Conservation (phyloP, 2,113 vertebrate genomes). For the Ia io region DNA sequence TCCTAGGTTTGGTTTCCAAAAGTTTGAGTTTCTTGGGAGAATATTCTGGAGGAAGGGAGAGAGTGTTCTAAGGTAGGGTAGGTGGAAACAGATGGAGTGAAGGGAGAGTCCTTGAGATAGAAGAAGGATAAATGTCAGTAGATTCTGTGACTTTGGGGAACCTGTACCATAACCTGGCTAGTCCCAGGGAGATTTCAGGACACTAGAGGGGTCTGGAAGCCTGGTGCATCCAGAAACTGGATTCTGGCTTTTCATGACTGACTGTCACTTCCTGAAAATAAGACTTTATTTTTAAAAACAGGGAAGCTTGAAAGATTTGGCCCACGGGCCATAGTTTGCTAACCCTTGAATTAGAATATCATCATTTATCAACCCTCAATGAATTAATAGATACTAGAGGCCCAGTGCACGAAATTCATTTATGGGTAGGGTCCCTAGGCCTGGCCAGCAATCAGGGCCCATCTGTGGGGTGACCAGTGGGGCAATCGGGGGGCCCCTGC, state of each 20-base stretch:
- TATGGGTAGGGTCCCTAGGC: too few relatives aligned
- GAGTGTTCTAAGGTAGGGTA: not conserved
- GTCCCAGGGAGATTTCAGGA: not conserved
- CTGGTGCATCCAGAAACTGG: not conserved
- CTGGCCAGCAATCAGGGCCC: too few relatives aligned
- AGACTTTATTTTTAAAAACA: not conserved
- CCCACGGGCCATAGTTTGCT: not conserved
- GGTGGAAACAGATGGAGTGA: not conserved
- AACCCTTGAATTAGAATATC: not conserved
- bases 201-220: not conserved
- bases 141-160: not conserved
- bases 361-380: not conserved
- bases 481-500: too few relatives aligned
- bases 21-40: not conserved
- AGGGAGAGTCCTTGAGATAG: not conserved
- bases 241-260: not conserved
- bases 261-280: not conserved
- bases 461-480: too few relatives aligned
- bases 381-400: not conserved
- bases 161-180: not conserved
- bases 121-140: not conserved
- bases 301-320: not conserved
- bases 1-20: not conserved
- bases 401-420: too few relatives aligned
- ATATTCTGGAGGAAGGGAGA: not conserved